A percentile compares a stretch with the other conserved stretches of the same genome.
Conservation (phyloP, 2,797 vertebrate genomes). For the Lepilemur septentrionalis region DNA sequence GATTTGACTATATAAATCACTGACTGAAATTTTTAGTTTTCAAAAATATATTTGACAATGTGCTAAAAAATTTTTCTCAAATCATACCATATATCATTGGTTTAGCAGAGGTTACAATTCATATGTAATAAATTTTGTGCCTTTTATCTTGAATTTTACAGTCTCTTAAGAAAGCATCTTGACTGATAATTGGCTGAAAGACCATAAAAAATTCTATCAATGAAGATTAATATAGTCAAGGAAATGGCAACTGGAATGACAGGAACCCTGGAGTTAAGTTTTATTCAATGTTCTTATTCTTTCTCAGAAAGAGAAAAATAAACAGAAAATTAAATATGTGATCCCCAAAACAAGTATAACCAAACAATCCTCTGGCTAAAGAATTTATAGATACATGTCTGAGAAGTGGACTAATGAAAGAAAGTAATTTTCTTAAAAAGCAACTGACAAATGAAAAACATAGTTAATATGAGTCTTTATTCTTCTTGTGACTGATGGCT, state of each 20-base stretch:
- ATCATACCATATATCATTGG: neutral
- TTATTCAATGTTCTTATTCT: neutral
- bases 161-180: neutral
- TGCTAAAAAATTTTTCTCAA: neutral
- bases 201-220: neutral
- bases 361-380: neutral
- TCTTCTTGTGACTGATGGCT: neutral
- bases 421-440: neutral
- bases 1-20: neutral
- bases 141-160: neutral
- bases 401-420: neutral
- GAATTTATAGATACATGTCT: neutral
- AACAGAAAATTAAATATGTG: neutral
- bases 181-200: conserved; percentile 33
- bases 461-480: neutral
- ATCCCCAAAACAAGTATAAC: neutral
- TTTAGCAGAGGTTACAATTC: neutral
- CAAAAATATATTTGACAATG: neutral
- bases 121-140: neutral
- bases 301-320: neutral
- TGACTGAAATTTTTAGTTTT: neutral
- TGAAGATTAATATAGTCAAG: neutral
- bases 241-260: neutral
- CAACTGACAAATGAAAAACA: neutral
- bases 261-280: neutral